A percentile compares a stretch with the other conserved stretches of the same genome.
These are phyloP conservation scores for Rhaphigaster nebulosa DNA, from an alignment of 2,888 invertebrate genomes.

Conservation along the genomic window DNA sequence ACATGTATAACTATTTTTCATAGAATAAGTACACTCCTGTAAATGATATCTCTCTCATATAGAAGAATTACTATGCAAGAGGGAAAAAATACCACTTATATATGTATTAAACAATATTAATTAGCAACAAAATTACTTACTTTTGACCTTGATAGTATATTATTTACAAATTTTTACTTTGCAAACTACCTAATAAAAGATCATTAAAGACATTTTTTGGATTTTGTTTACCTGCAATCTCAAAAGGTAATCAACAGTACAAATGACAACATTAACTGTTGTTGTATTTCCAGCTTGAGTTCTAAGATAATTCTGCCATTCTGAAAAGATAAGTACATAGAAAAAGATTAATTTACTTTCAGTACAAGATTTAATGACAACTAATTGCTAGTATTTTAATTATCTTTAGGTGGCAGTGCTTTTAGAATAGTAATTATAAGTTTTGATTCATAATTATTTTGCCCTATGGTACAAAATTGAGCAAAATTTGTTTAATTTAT, in stretches of 20 bases:
- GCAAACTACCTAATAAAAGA: not conserved
- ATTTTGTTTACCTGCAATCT: constrained; percentile 76
- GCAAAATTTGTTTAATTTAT: too few relatives aligned
- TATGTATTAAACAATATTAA: too few relatives aligned
- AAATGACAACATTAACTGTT: constrained; percentile 99
- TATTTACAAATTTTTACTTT: not conserved
- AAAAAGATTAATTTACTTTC: not conserved
- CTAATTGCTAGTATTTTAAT: not conserved
- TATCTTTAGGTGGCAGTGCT: not conserved
- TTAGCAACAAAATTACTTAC: too few relatives aligned
- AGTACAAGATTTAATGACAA: not conserved
- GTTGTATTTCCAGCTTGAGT: constrained; percentile 99
- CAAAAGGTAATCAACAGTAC: constrained; percentile 98
- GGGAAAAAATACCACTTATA: too few relatives aligned
- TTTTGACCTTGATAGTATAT: not conserved
- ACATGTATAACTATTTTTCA: too few relatives aligned
- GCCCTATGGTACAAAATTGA: too few relatives aligned
- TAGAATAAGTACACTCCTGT: too few relatives aligned
- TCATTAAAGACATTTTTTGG: not conserved
- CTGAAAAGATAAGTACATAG: constrained; percentile 71
- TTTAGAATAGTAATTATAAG: not conserved
- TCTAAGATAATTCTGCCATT: constrained; percentile 99
- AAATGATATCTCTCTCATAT: too few relatives aligned
- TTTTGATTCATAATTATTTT: not conserved
- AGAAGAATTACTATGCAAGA: too few relatives aligned